Evolutionary conservation across 2,113 vertebrate genomes (phyloP), one percentile per base, ranked within the genome.

Genomic region (Oryzias melastigma): DNA sequence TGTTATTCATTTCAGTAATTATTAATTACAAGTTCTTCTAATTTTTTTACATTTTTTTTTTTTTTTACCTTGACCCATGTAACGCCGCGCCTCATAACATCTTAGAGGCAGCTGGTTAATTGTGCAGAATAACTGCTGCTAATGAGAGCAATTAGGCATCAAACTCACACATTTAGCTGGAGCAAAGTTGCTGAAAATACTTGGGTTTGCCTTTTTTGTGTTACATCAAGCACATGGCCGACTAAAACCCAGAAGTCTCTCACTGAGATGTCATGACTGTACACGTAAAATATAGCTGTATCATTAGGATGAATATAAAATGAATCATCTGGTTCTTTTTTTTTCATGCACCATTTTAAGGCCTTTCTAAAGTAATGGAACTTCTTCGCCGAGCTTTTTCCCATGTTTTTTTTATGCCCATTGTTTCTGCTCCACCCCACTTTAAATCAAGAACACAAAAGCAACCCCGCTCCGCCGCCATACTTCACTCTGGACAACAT

Each of bases 101-200:
- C 81, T 84, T 67, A 60, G 75, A 78, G 71, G 80, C 85, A 75
- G 81, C 46, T 66, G 74, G 73, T 88, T 90, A 90, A 91, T 89
- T 87, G 90, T 72, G 76, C 69, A 61, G 82, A 88, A 89, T 82
- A 77, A 87, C 73, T 71, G 59, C 75, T 68, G 78, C 78, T 91
- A 90, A 91, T 89, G 86, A 88, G 87, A 79, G 85, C 81, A 89
- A 91, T 91, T 91, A 91, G 75, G 70, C 80, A 48, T 73, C 73
- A 75, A 69, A 54, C 77, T 84, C 68, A 41, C 74, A 75, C 29
- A 74, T 71, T 77, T 62, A 73, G 80, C 82, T 78, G 62, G 62
- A 35, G 41, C 69, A 3, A 56, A 7, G 71, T 58, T 12, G 48
- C 57, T 69, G 42, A 48, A 64, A 71, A 52, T 50, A 24, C 73